phyloP scores from a whole-genome alignment of 1,140 invertebrate genomes.

The Octopus sinensis region DNA sequence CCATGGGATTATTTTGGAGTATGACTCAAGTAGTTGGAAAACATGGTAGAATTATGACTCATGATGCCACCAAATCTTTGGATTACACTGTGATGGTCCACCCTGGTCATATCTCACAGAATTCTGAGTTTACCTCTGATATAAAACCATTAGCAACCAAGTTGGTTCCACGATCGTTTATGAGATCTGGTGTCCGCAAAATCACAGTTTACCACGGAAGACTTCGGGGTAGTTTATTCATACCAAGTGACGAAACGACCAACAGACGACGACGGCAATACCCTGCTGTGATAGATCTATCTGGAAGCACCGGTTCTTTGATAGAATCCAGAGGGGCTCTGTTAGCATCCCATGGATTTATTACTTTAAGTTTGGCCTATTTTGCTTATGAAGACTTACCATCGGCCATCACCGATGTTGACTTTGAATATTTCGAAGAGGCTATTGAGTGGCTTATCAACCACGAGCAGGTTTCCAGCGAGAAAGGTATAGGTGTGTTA shows the following conservation, averaged over 20 bases:
- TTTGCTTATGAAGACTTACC: slow-evolving; percentile 43
- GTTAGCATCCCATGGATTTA: slow-evolving; percentile 43
- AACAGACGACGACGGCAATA: slow-evolving; percentile 16
- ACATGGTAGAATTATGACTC: too few species aligned
- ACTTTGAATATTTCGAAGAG: slow-evolving; percentile 26
- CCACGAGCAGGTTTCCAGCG: slow-evolving; percentile 18
- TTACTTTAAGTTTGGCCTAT: slow-evolving; percentile 37
- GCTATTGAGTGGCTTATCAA: slow-evolving; percentile 29
- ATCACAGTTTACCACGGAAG: too few species aligned
- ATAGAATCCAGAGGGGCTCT: slow-evolving; percentile 42
- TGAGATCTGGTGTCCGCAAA: too few species aligned
- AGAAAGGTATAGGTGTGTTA: slow-evolving; percentile 28
- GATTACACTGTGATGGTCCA: too few species aligned
- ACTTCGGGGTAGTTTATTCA: too few species aligned
- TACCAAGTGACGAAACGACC: too few species aligned
- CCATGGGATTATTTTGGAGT: slow-evolving; percentile 38
- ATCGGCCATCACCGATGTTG: not conserved
- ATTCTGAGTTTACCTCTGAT: too few species aligned
- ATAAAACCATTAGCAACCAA: too few species aligned
- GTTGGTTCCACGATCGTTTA: too few species aligned
- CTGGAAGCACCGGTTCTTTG: slow-evolving; percentile 39
- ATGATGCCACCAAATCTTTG: too few species aligned
- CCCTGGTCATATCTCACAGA: too few species aligned
- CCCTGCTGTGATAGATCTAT: slow-evolving; percentile 49
- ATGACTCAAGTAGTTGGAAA: slow-evolving; percentile 19